phyloP scores from a whole-genome alignment of 2,113 vertebrate genomes.

The Reinhardtius hippoglossoides region DNA sequence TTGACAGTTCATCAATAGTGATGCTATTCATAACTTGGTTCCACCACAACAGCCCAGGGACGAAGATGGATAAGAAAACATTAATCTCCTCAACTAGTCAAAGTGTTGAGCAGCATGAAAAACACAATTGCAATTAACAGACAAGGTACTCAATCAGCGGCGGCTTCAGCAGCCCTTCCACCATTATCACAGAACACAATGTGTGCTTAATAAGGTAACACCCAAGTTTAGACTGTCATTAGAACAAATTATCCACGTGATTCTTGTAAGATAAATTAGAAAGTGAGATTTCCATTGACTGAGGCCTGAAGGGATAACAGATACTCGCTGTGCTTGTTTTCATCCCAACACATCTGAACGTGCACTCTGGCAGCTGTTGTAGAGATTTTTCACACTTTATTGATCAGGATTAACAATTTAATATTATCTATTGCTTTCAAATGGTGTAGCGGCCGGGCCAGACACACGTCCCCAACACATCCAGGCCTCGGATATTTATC shows the following conservation, averaged over 20 bases:
- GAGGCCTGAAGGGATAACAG: conserved; percentile 8
- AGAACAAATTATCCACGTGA: conserved; percentile 17
- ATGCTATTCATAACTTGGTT: conserved; percentile 59
- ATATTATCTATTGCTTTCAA: background rate
- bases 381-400: background rate
- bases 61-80: conserved; percentile 45
- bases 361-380: background rate
- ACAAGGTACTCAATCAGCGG: conserved; percentile 37
- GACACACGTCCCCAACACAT: background rate
- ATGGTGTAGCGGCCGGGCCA: conserved; percentile 1
- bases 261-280: conserved; percentile 21
- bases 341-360: background rate
- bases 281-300: background rate
- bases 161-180: conserved; percentile 21
- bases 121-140: conserved; percentile 41
- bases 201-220: conserved; percentile 39
- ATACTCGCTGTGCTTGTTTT: background rate
- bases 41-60: conserved; percentile 49
- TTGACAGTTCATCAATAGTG: conserved; percentile 67
- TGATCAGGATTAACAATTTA: background rate
- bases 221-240: conserved; percentile 20
- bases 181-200: conserved; percentile 40
- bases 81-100: conserved; percentile 55
- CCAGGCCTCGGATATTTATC: background rate
- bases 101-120: conserved; percentile 32